A percentile compares a stretch with the other conserved stretches of the same genome.
Evolutionary conservation across 1,140 invertebrate genomes (phyloP).

Genomic region (Cherax quadricarinatus): DNA sequence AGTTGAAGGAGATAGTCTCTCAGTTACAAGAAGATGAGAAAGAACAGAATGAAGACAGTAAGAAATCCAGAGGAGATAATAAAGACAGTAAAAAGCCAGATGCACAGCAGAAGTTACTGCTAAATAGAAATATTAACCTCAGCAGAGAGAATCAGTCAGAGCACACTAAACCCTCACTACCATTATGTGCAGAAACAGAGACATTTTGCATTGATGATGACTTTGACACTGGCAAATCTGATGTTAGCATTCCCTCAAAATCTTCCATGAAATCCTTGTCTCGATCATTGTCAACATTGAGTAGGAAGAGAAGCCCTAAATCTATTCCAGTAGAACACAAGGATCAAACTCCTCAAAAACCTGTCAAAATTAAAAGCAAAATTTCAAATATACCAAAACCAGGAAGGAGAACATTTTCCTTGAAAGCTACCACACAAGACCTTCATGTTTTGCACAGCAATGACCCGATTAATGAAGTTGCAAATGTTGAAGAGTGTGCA

Average conservation of each 20-base stretch:
- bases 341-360: neutral
- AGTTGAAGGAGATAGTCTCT: conserved; percentile 40
- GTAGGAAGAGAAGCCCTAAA: neutral
- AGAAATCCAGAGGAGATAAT: neutral
- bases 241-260: neutral
- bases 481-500: neutral
- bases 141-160: neutral
- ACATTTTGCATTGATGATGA: neutral
- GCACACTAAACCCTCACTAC: neutral
- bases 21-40: conserved; percentile 9
- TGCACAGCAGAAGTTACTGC: neutral
- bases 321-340: neutral
- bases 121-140: neutral
- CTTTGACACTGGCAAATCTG: no score
- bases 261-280: neutral
- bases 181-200: neutral
- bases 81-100: neutral
- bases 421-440: conserved; percentile 31
- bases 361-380: neutral
- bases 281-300: neutral
- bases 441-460: neutral
- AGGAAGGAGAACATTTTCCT: conserved; percentile 26
- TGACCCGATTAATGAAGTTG: neutral
- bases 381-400: neutral
- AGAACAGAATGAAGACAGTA: neutral